These are phyloP conservation scores for Acronicta psi DNA, from an alignment of 2,888 invertebrate species.

Conservation along the genomic window DNA sequence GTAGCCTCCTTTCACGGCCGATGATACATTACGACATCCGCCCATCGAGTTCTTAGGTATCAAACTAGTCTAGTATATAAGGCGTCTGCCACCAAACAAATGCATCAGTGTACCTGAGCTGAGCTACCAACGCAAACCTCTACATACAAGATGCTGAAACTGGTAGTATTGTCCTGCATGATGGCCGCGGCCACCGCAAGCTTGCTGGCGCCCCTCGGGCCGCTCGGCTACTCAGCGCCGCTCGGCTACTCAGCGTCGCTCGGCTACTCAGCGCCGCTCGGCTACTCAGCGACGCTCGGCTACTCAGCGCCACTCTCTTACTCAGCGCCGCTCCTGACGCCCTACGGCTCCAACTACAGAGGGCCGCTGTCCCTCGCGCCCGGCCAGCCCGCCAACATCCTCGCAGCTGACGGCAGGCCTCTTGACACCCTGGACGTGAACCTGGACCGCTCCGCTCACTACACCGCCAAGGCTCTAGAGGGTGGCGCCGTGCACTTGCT, in stretches of 20 bases:
- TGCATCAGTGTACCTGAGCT: constrained; percentile 73
- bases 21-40: constrained; percentile 36
- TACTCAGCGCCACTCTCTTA: constrained; percentile 18
- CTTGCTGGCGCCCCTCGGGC: constrained; percentile 52
- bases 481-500: constrained; percentile 69
- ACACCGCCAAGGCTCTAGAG: constrained; percentile 74
- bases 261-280: constrained; percentile 20
- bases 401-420: constrained; percentile 81
- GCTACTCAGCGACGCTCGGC: constrained; percentile 45
- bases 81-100: constrained; percentile 51
- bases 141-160: constrained; percentile 80
- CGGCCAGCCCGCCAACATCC: constrained; percentile 81
- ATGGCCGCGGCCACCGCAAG: constrained; percentile 87
- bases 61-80: constrained; percentile 75
- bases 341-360: constrained; percentile 71
- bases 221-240: constrained; percentile 62
- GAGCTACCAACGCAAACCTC: constrained; percentile 81
- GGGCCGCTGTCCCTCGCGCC: constrained; percentile 82
- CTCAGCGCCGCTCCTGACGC: constrained; percentile 57
- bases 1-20: constrained; percentile 45
- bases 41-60: constrained; percentile 62
- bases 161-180: constrained; percentile 90
- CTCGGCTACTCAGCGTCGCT: constrained; percentile 27
- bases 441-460: constrained; percentile 81
- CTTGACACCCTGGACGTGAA: constrained; percentile 83